A percentile compares a stretch with the other conserved stretches of the same genome.
These are phyloP conservation scores for Laticauda colubrina DNA, from an alignment of 2,113 vertebrate species.

Conservation along the genomic window DNA sequence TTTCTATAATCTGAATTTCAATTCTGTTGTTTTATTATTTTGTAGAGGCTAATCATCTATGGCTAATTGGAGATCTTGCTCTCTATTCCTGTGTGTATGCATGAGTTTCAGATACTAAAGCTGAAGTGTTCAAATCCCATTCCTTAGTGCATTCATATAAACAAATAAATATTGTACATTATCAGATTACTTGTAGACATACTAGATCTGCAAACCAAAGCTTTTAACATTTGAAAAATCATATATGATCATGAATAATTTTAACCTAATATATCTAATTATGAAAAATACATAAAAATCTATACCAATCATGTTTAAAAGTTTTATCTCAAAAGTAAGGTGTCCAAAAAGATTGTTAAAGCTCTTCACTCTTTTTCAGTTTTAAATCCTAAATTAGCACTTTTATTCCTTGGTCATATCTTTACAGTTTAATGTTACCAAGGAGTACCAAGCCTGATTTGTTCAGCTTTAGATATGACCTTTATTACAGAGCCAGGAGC, in stretches of 20 bases:
- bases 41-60: background rate
- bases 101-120: background rate
- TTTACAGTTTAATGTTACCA: fast-evolving
- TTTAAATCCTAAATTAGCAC: background rate
- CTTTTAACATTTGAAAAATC: background rate
- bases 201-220: background rate
- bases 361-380: background rate
- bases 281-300: background rate
- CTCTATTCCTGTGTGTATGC: background rate
- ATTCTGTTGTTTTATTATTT: background rate
- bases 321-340: background rate
- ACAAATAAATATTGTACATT: background rate
- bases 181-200: background rate
- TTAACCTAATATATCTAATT: background rate
- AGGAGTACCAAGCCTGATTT: background rate
- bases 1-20: background rate
- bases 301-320: background rate
- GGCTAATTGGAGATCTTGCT: background rate
- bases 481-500: background rate
- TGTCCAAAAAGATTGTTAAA: background rate
- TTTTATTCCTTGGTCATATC: background rate
- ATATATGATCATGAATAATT: background rate
- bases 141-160: background rate
- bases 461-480: background rate
- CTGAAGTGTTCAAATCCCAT: background rate